Percentiles rank a stretch among this genome's conserved stretches.
Evolutionary conservation across 2,113 vertebrate genomes (phyloP).

Genomic region (Zosterops lateralis): DNA sequence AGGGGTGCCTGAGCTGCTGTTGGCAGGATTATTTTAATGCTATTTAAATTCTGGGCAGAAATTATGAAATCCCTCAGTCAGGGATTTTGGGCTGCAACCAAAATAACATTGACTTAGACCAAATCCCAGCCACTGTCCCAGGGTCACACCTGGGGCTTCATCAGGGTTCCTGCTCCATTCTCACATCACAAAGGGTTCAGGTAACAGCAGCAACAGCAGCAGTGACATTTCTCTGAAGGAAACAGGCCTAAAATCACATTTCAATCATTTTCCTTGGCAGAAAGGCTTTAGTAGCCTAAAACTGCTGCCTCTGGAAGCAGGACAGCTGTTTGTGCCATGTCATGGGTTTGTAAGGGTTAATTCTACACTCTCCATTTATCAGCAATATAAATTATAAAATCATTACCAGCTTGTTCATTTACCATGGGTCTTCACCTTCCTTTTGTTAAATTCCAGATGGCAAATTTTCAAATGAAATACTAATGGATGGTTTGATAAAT

Average conservation of each 20-base stretch:
- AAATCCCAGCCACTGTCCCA: neutral
- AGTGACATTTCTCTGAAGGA: neutral
- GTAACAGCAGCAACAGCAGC: neutral
- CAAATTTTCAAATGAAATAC: neutral
- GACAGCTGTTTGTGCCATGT: neutral
- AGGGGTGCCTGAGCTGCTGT: neutral
- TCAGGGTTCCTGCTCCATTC: neutral
- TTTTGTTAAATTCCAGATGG: neutral
- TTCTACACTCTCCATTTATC: neutral
- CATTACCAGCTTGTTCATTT: neutral
- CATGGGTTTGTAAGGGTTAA: neutral
- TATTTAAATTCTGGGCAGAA: neutral
- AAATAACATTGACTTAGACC: neutral
- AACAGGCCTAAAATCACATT: neutral
- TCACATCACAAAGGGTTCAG: neutral
- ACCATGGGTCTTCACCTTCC: neutral
- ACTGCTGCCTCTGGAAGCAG: neutral
- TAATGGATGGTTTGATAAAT: neutral
- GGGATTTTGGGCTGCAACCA: neutral
- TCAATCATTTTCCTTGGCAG: neutral
- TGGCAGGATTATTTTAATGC: neutral
- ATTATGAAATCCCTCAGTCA: neutral
- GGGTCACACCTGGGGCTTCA: neutral
- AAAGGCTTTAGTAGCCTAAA: neutral
- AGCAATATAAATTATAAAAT: neutral